Evolutionary conservation across 1,140 invertebrate genomes (phyloP), one percentile per base, ranked within the genome.

Genomic region (Megathymus violae): DNA sequence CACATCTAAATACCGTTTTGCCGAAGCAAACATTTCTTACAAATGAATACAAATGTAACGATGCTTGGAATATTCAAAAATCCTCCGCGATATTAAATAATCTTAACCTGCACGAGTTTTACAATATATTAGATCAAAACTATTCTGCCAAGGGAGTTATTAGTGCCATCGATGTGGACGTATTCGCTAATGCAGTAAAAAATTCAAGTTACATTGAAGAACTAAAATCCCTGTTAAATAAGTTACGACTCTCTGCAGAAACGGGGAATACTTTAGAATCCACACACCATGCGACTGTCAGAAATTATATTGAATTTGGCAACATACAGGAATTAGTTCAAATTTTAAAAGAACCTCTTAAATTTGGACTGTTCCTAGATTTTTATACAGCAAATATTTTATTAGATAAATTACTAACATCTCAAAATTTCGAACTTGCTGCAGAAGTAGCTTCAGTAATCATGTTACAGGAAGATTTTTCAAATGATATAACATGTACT

Each of bases 321-420:
- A 88, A 93, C 62, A 65, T 89, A 0, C 87, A 96, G 9, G 92
- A 95, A 19, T 86, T 98, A 9, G 69, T 97, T 0, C 82, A 93
- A 15, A 92, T 98, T 10, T 84, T 99, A 10, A 93, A 95, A 71
- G 95, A 98, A 80, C 94, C 97, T 46, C 85, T 97, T 7, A 96
- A 96, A 76, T 99, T 96, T 91, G 98, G 98, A 0, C 88, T 99
- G 22, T 98, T 99, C 80, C 93, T 97, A 10, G 97, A 99, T 90
- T 85, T 94, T 56, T 95, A 95, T 72, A 91, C 93, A 36, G 94
- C 94, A 38, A 97, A 97, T 88, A 90, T 98, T 10, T 84, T 98
- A n/a, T 93, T 99, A 91, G 95, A 98, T 75, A 90, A 93, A 25
- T 95, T 97, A 69, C 85, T 98, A 13, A 94, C 95, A 74, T 86